Evolutionary conservation across 1,140 invertebrate genomes (phyloP).

Genomic region (Phymorhynchus buccinoides): DNA sequence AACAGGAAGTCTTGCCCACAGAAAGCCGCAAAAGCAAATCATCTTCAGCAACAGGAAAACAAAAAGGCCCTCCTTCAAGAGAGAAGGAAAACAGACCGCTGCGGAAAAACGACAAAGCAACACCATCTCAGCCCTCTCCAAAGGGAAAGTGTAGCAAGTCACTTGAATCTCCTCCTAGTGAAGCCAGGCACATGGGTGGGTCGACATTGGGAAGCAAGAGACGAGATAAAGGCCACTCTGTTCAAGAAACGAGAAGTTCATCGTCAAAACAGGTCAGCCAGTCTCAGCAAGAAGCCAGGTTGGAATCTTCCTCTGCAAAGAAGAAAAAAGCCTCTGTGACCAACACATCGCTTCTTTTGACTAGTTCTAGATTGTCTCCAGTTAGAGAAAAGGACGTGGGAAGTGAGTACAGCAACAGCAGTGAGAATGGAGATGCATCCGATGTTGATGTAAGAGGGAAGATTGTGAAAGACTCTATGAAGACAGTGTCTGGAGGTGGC

Average conservation of each 20-base stretch:
- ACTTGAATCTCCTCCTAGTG: background rate
- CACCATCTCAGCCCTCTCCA: background rate
- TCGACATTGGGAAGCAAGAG: background rate
- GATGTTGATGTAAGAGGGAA: background rate
- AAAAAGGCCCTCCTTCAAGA: background rate
- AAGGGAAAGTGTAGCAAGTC: background rate
- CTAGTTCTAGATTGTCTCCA: background rate
- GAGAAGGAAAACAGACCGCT: background rate
- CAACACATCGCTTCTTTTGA: background rate
- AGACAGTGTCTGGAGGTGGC: background rate
- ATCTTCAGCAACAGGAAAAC: background rate
- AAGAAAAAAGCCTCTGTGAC: background rate
- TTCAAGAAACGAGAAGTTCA: background rate
- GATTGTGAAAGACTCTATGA: background rate
- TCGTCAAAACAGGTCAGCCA: background rate
- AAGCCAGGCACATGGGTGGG: background rate
- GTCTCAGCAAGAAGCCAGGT: background rate
- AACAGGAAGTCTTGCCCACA: no score
- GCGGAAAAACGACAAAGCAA: background rate
- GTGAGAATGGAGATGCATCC: background rate
- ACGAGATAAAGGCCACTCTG: background rate
- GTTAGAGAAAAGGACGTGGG: background rate
- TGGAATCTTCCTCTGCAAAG: background rate
- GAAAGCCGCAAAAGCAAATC: no score
- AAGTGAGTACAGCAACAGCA: background rate